These are phyloP conservation scores for Cyclophora albipunctata DNA, from an alignment of 2,888 invertebrate genomes.

Conservation along the genomic window DNA sequence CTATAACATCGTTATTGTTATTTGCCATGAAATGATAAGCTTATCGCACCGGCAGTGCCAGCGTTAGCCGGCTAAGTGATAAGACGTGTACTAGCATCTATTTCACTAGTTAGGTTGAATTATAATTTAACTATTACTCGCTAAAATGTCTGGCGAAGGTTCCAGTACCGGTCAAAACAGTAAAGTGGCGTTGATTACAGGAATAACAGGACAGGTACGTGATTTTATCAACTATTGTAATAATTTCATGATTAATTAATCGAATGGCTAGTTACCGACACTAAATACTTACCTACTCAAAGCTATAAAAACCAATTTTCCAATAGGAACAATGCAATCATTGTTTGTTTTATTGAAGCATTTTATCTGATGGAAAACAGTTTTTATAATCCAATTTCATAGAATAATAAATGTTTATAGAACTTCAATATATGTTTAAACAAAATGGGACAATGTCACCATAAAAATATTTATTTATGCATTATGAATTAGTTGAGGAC, in stretches of 20 bases:
- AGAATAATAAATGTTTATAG: too few relatives aligned
- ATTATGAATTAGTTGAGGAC: too few relatives aligned
- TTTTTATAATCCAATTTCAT: too few relatives aligned
- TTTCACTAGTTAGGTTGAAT: not conserved
- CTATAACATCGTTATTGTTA: too few relatives aligned
- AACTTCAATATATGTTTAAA: too few relatives aligned
- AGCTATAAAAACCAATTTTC: too few relatives aligned
- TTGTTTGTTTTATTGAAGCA: too few relatives aligned
- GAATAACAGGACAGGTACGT: conserved; percentile 96
- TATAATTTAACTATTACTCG: not conserved
- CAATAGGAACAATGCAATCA: too few relatives aligned
- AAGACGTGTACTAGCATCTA: conserved; percentile 20
- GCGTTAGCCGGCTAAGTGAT: conserved; percentile 21
- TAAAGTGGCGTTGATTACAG: conserved; percentile 94
- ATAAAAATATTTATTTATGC: too few relatives aligned
- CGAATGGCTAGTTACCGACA: not conserved
- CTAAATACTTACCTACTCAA: too few relatives aligned
- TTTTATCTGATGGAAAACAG: too few relatives aligned
- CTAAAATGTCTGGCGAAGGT: conserved; percentile 56
- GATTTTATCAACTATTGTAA: conserved; percentile 1
- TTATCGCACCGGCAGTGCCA: conserved; percentile 20
- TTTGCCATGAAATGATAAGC: conserved; percentile 28
- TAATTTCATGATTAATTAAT: not conserved
- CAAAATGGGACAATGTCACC: too few relatives aligned
- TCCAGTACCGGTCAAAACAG: conserved; percentile 36